These are phyloP conservation scores for Drosophila tanythrix DNA, from an alignment of 2,888 invertebrate species.

Conservation along the genomic window DNA sequence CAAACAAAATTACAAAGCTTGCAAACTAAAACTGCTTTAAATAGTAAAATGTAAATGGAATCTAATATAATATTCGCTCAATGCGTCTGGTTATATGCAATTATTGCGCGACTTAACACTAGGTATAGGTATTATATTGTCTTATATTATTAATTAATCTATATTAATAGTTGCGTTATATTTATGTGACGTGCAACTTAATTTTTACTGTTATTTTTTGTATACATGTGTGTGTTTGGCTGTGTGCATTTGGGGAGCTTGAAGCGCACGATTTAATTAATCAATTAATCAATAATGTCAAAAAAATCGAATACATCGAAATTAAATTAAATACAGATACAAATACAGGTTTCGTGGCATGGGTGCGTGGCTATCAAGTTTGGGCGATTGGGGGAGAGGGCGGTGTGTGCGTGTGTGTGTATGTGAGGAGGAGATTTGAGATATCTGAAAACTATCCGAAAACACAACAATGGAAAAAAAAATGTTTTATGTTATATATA, in stretches of 20 bases:
- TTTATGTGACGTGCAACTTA: conserved; percentile 28
- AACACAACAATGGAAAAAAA: conserved; percentile 21
- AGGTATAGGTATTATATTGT: conserved; percentile 17
- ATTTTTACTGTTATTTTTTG: conserved; percentile 20
- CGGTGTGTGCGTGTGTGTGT: background rate
- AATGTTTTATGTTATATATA: conserved; percentile 6
- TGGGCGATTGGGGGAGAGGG: background rate
- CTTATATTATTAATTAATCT: conserved; percentile 7
- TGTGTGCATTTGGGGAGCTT: conserved; percentile 26
- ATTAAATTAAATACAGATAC: conserved; percentile 36
- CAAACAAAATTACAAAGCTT: background rate
- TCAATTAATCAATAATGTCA: background rate
- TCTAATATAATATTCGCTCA: conserved; percentile 35
- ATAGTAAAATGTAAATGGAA: conserved; percentile 1
- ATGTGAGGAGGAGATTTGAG: conserved; percentile 13
- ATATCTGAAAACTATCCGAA: conserved; percentile 24
- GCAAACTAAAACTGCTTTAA: background rate
- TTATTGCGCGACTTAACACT: conserved; percentile 39
- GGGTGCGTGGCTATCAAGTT: conserved; percentile 11
- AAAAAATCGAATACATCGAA: conserved; percentile 18
- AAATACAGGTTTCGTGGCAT: conserved; percentile 34
- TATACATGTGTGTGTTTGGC: background rate
- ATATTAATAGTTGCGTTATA: conserved; percentile 17
- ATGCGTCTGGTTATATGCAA: conserved; percentile 44
- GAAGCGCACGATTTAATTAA: conserved; percentile 16